Percentiles rank a stretch among this genome's conserved stretches.
Evolutionary conservation across 2,888 invertebrate genomes (phyloP).

Genomic region (Luperina nickerlii): DNA sequence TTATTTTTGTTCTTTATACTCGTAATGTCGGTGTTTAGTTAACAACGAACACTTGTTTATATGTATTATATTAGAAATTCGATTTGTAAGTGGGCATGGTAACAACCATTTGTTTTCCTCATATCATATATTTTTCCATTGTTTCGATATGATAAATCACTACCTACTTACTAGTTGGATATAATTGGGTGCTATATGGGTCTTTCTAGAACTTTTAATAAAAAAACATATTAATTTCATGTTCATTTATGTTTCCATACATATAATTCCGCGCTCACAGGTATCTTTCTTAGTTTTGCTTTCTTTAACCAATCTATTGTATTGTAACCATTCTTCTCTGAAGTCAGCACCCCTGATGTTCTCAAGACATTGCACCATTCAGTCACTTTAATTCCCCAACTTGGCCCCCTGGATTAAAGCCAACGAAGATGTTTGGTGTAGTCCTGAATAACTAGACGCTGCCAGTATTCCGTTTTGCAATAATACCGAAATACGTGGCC

Average conservation of each 20-base stretch:
- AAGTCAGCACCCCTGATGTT: not conserved
- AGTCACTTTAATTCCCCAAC: conserved; percentile 66
- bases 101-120: not conserved
- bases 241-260: no score
- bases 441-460: conserved; percentile 84
- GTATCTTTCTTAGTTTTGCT: not conserved
- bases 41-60: not conserved
- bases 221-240: not conserved
- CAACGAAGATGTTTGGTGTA: conserved; percentile 88
- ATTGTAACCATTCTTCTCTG: not conserved
- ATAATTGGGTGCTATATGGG: conserved; percentile 6
- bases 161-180: not conserved
- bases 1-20: not conserved
- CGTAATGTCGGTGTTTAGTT: not conserved
- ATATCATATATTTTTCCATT: not conserved
- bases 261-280: not conserved
- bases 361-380: conserved; percentile 57
- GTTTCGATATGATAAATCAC: not conserved
- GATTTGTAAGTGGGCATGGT: not conserved
- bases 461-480: conserved; percentile 78
- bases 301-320: not conserved
- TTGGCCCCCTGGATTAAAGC: conserved; percentile 85
- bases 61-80: not conserved
- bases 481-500: conserved; percentile 78
- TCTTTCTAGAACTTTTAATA: not conserved